These are phyloP conservation scores for Philotrypesis tridentata DNA, from an alignment of 1,140 invertebrate species.

Conservation along the genomic window DNA sequence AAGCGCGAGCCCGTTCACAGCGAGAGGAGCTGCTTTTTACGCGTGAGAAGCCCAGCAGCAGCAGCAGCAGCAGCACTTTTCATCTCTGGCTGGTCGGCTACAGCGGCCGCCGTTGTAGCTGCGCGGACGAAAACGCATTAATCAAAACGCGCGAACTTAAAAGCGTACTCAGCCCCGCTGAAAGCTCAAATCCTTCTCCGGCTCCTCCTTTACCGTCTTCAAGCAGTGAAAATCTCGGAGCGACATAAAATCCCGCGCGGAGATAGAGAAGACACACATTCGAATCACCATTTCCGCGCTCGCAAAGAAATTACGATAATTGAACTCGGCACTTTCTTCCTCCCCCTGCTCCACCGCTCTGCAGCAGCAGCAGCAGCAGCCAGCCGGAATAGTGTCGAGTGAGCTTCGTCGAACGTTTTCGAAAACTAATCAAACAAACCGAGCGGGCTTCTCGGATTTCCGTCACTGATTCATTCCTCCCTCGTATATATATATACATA, in stretches of 20 bases:
- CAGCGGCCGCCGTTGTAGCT: not conserved
- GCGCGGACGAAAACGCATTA: conserved; percentile 23
- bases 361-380: too few species aligned
- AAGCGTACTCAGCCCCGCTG: conserved; percentile 21
- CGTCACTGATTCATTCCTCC: not conserved
- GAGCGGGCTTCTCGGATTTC: not conserved
- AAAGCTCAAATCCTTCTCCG: not conserved
- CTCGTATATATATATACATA: not conserved
- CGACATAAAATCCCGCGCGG: not conserved
- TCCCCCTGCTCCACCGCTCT: not conserved
- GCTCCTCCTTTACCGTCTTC: not conserved
- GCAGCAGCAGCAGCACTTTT: not conserved
- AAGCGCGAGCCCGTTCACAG: not conserved
- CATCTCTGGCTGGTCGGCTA: not conserved
- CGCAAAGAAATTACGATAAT: conserved; percentile 5
- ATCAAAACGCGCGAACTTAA: conserved; percentile 31
- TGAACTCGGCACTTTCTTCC: not conserved
- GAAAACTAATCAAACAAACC: conserved; percentile 33
- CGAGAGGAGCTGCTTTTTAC: not conserved
- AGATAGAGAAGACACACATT: not conserved
- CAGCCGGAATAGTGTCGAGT: not conserved
- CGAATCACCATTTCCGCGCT: not conserved
- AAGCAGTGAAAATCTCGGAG: not conserved
- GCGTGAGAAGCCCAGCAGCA: not conserved
- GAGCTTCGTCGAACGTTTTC: not conserved